Percentiles rank a stretch among this genome's conserved stretches.
These are phyloP conservation scores for Herminia tarsipennalis DNA, from an alignment of 2,888 invertebrate genomes.

Conservation along the genomic window DNA sequence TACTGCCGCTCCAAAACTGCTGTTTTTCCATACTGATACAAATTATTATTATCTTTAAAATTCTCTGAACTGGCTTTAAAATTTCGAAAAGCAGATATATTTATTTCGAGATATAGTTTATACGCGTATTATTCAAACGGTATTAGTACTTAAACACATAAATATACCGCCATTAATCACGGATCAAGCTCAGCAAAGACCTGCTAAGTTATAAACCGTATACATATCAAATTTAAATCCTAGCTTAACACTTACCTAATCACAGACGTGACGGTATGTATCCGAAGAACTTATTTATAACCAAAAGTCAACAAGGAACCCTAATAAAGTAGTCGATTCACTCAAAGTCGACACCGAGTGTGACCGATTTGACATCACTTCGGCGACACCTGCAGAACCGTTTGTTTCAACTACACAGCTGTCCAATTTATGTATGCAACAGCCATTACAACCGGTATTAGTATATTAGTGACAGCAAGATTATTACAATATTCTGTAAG, in stretches of 20 bases:
- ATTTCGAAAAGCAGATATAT: no score
- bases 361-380: slow-evolving; percentile 66
- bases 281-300: slow-evolving; percentile 1
- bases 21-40: no score
- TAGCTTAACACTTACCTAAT: neutral
- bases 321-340: slow-evolving; percentile 61
- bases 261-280: slow-evolving; percentile 5
- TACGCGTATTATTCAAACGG: neutral
- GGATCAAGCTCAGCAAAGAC: neutral
- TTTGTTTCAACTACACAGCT: slow-evolving; percentile 58
- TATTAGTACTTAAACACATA: neutral
- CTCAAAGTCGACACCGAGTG: slow-evolving; percentile 53
- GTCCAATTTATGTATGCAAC: slow-evolving; percentile 35
- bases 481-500: slow-evolving; percentile 1
- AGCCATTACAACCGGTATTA: slow-evolving; percentile 29
- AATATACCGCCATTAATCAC: neutral
- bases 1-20: no score
- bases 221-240: neutral
- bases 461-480: slow-evolving; percentile 16
- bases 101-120: no score
- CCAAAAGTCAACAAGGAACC: slow-evolving; percentile 43
- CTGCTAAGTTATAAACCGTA: neutral
- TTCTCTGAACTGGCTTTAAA: no score
- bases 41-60: no score
- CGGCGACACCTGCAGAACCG: slow-evolving; percentile 69